These are phyloP conservation scores for Muricea muricata DNA, from an alignment of 92 coral and sea anemone species.

Conservation along the genomic window DNA sequence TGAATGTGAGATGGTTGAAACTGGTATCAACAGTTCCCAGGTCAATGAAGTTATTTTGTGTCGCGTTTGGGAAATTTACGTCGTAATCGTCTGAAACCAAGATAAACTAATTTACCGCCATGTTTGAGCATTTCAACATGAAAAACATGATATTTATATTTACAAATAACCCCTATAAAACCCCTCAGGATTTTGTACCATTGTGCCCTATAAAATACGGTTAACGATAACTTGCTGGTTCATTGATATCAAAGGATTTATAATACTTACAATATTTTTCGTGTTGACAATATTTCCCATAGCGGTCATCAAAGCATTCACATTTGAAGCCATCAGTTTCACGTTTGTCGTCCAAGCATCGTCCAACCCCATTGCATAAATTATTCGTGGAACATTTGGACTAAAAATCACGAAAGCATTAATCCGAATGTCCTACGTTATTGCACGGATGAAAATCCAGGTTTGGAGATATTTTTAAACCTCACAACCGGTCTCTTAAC, in stretches of 20 bases:
- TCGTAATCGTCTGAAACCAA: slow-evolving; percentile 19
- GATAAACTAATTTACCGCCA: no score
- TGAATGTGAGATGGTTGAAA: not conserved
- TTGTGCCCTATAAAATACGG: no score
- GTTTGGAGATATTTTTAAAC: no score
- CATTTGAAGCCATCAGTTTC: not conserved
- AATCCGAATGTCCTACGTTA: no score
- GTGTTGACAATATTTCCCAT: slow-evolving; percentile 6
- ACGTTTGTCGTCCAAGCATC: not conserved
- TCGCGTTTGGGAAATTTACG: not conserved
- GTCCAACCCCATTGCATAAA: not conserved
- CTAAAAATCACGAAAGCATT: not conserved
- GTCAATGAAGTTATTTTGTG: not conserved
- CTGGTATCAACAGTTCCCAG: not conserved
- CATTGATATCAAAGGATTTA: no score
- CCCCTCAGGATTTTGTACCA: no score
- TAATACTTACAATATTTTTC: not conserved
- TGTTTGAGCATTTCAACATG: no score
- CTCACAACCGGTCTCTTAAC: no score
- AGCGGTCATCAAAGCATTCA: not conserved
- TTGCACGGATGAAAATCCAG: no score
- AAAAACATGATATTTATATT: no score
- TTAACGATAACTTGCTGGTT: no score
- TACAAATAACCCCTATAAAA: no score
- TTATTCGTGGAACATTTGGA: not conserved